Percentiles rank a stretch among this genome's conserved stretches.
phyloP scores from a whole-genome alignment of 1,140 invertebrate species.

The Yoshiicerus persimilis region DNA sequence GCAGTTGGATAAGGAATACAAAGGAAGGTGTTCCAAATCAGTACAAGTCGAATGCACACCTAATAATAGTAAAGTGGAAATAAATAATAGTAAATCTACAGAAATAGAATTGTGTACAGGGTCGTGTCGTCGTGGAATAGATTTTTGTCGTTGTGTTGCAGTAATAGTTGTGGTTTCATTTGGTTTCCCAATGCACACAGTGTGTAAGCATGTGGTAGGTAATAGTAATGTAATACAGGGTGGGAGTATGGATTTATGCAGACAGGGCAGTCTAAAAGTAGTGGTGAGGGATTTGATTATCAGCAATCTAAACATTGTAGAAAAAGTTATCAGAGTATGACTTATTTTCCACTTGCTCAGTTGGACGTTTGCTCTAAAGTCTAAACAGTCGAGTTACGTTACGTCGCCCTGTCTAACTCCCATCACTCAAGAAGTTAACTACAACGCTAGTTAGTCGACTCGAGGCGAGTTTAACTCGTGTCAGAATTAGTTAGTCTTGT shows the following conservation, averaged over 20 bases:
- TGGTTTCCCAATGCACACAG: not conserved
- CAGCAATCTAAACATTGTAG: conserved; percentile 13
- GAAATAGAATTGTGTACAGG: not conserved
- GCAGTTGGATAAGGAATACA: not conserved
- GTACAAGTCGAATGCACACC: not conserved
- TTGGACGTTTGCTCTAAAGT: not conserved
- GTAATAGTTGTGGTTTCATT: not conserved
- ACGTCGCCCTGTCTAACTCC: not conserved
- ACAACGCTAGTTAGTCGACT: not conserved
- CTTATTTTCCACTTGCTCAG: conserved; percentile 27
- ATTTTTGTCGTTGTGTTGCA: no score
- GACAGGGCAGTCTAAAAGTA: not conserved
- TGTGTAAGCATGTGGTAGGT: not conserved
- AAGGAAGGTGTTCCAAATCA: not conserved
- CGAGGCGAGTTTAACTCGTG: not conserved
- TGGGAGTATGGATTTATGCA: not conserved
- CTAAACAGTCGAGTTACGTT: not conserved
- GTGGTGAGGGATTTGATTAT: not conserved
- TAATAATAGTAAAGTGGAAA: not conserved
- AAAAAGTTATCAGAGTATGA: conserved; percentile 27
- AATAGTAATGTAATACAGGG: not conserved
- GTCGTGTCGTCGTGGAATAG: not conserved
- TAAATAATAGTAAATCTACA: not conserved
- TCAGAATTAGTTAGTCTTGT: not conserved
- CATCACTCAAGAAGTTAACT: not conserved